Evolutionary conservation across 1,140 invertebrate species (phyloP).

Genomic region (Eupeodes corollae): DNA sequence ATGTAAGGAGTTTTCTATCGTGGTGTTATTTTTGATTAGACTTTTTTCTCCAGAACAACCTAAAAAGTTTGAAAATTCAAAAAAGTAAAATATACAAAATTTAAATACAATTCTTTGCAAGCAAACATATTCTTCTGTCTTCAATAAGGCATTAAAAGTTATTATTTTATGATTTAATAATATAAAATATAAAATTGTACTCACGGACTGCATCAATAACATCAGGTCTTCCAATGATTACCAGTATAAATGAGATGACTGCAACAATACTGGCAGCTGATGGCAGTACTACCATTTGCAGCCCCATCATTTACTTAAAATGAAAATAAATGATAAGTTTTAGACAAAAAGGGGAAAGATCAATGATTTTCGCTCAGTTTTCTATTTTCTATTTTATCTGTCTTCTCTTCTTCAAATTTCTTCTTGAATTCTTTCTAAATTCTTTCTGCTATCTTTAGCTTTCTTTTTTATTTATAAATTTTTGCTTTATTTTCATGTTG

Average conservation of each 20-base stretch:
- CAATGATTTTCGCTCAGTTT: constrained; percentile 5
- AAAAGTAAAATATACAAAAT: no score
- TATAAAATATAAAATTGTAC: no score
- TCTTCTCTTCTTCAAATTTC: not conserved
- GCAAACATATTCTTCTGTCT: no score
- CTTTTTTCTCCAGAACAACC: no score
- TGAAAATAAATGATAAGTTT: constrained; percentile 4
- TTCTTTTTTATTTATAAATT: constrained; percentile 11
- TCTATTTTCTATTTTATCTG: not conserved
- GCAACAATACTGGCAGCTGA: constrained; percentile 25
- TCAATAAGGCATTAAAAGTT: no score
- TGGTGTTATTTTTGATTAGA: no score
- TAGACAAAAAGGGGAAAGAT: constrained; percentile 10
- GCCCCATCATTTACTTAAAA: constrained; percentile 29
- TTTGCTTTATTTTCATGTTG: not conserved
- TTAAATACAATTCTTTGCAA: no score
- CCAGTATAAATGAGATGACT: constrained; percentile 22
- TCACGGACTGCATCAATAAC: constrained; percentile 34
- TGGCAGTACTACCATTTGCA: constrained; percentile 30
- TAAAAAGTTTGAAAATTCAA: no score
- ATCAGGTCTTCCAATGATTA: constrained; percentile 23
- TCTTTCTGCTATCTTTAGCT: constrained; percentile 12
- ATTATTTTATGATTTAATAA: no score
- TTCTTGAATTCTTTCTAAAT: not conserved
- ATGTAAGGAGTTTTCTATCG: no score